Conservation (phyloP, 2,113 vertebrate genomes). For the Crocuta crocuta region DNA sequence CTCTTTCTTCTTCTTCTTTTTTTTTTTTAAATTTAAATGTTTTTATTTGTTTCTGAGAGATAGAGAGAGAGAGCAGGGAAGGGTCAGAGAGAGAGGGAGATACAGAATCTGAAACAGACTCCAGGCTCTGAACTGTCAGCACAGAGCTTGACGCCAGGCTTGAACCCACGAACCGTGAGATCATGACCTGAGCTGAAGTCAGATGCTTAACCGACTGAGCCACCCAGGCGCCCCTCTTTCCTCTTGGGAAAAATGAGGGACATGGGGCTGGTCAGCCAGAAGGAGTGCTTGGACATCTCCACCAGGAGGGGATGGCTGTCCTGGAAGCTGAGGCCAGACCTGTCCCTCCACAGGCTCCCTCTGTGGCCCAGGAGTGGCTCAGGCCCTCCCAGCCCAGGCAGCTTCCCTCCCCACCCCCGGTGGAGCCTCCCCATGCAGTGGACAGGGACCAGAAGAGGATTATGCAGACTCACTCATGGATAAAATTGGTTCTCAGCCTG, state of each 20-base stretch:
- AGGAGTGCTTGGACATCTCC: background rate
- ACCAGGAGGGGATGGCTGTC: background rate
- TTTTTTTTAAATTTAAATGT: too few species aligned
- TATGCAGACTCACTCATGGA: slow-evolving; percentile 65
- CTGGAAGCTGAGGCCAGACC: background rate
- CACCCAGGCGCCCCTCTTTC: background rate
- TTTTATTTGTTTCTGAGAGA: too few species aligned
- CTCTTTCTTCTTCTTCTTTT: background rate
- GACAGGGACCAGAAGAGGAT: background rate
- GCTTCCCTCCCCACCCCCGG: background rate
- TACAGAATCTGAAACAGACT: too few species aligned
- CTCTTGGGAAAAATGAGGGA: background rate
- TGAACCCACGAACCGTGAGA: too few species aligned
- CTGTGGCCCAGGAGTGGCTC: background rate
- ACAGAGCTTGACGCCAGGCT: too few species aligned
- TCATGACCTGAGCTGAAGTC: too few species aligned
- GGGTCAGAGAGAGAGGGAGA: too few species aligned
- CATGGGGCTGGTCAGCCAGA: rapidly evolving
- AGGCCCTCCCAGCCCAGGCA: background rate
- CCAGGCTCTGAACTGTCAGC: too few species aligned
- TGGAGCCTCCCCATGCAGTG: background rate
- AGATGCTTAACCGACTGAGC: too few species aligned
- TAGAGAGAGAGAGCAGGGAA: too few species aligned
- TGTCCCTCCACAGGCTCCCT: background rate
- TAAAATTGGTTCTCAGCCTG: slow-evolving; percentile 72